These are phyloP conservation scores for Dryobotodes eremita DNA, from an alignment of 2,888 invertebrate species.

Conservation along the genomic window DNA sequence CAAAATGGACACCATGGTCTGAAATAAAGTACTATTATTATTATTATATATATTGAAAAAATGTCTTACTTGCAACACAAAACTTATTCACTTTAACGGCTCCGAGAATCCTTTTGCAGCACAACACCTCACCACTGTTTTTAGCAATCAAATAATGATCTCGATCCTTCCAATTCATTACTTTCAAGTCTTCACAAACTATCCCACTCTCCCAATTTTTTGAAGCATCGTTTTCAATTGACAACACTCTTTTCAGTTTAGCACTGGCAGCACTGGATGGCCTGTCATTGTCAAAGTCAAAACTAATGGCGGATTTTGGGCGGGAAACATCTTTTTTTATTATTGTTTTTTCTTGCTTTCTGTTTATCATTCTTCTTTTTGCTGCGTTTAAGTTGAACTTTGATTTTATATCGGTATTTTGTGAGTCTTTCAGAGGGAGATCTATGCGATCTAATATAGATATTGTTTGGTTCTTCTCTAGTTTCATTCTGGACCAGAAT, in stretches of 20 bases:
- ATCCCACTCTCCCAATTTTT: conserved; percentile 80
- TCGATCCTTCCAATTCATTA: conserved; percentile 74
- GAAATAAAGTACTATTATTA: no score
- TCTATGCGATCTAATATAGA: conserved; percentile 77
- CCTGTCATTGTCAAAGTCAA: conserved; percentile 76
- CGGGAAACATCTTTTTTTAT: conserved; percentile 72
- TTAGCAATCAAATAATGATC: conserved; percentile 83
- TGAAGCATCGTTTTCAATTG: conserved; percentile 69
- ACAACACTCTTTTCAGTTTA: conserved; percentile 70
- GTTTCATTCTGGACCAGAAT: conserved; percentile 83
- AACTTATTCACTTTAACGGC: conserved; percentile 76
- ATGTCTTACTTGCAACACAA: conserved; percentile 80
- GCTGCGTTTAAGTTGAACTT: conserved; percentile 83
- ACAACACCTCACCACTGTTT: conserved; percentile 84
- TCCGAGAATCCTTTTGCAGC: conserved; percentile 78
- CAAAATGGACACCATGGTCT: no score
- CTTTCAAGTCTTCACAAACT: conserved; percentile 82
- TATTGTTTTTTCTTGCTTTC: conserved; percentile 75
- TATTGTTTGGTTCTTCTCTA: conserved; percentile 81
- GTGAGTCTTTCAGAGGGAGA: conserved; percentile 55
- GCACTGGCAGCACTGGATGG: conserved; percentile 80
- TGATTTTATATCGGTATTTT: conserved; percentile 44
- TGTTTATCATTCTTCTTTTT: conserved; percentile 77
- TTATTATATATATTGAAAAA: not conserved
- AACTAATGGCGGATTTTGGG: conserved; percentile 75